Percentiles rank a stretch among this genome's conserved stretches.
Conservation (phyloP, 1,140 invertebrate species). For the Mesaphorura yosii region DNA sequence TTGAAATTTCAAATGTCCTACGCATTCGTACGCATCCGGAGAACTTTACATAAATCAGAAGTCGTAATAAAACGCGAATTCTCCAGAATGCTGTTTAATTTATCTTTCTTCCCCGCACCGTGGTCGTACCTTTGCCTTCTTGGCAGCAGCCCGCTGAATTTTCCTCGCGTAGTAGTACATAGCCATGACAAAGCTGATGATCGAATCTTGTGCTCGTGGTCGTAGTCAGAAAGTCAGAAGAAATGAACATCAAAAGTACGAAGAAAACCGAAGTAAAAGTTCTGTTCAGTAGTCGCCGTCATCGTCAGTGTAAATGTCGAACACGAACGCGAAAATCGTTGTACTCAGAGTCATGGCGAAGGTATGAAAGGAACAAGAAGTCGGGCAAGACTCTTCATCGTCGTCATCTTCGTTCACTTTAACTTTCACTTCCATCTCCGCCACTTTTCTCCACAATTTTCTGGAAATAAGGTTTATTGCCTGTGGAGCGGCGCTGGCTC, state of each 20-base stretch:
- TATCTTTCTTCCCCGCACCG: too few species aligned
- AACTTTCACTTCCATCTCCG: background rate
- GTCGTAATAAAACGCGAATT: background rate
- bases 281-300: background rate
- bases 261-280: background rate
- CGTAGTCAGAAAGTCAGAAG: too few species aligned
- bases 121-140: constrained; percentile 9
- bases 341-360: background rate
- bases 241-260: background rate
- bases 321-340: too few species aligned
- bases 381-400: background rate
- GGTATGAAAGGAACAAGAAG: background rate
- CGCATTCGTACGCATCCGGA: too few species aligned
- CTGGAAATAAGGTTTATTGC: background rate
- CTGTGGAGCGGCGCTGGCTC: too few species aligned
- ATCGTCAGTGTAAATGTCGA: too few species aligned
- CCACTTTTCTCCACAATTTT: background rate
- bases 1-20: too few species aligned
- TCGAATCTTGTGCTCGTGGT: too few species aligned
- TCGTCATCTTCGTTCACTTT: background rate
- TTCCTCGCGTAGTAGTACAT: constrained; percentile 29
- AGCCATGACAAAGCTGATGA: constrained; percentile 16
- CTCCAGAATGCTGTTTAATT: background rate
- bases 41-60: background rate
- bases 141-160: constrained; percentile 6